These are phyloP conservation scores for Sternarchorhynchus goeldii DNA, from an alignment of 2,797 vertebrate genomes.

Conservation along the genomic window DNA sequence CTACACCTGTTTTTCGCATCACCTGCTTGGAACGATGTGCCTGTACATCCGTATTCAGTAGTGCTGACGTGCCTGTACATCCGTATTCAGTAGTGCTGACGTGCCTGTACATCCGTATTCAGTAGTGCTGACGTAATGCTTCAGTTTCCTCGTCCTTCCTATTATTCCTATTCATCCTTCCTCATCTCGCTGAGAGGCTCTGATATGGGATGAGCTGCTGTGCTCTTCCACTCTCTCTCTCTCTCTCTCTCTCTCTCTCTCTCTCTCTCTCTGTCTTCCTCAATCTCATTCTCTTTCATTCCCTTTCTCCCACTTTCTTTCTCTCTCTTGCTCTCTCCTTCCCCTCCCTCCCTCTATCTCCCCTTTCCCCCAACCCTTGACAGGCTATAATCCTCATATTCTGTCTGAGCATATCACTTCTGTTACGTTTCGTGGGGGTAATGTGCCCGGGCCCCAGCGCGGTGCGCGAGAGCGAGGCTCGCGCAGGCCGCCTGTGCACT, in stretches of 20 bases:
- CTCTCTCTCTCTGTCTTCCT: not conserved
- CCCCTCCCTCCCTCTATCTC: not conserved
- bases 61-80: no score
- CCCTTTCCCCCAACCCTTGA: conserved; percentile 21
- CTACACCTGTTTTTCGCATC: not conserved
- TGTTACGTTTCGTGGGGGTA: conserved; percentile 44
- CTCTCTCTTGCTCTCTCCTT: conserved; percentile 13
- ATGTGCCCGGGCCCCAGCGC: conserved; percentile 16
- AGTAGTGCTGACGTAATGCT: not conserved
- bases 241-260: no score
- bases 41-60: not conserved
- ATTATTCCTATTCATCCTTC: not conserved
- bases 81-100: no score
- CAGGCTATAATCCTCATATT: conserved; percentile 51
- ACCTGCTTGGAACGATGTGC: not conserved
- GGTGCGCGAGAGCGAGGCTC: not conserved
- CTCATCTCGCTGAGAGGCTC: no score
- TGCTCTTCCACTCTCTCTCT: no score
- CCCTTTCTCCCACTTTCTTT: conserved; percentile 24
- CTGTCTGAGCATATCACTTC: conserved; percentile 44
- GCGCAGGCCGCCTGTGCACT: not conserved
- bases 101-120: no score
- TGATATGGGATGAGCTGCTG: no score
- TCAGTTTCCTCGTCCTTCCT: not conserved
- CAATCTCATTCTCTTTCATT: not conserved